Base-by-base conservation (phyloP, 2,797 vertebrate genomes). In the Schizopygopsis pylzovi region DNA sequence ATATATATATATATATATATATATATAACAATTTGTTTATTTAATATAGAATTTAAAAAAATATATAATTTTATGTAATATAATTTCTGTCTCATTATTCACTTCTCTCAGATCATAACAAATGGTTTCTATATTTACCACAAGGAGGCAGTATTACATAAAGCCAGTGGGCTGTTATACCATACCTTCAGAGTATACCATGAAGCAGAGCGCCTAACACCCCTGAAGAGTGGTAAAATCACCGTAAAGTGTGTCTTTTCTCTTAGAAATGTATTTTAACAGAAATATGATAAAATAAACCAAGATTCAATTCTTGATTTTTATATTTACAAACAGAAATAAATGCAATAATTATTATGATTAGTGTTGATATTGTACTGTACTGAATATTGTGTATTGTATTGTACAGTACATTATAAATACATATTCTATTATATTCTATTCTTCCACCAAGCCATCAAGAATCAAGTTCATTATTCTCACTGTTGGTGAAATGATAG, bases 81-180 rank as follows among this genome's bases (percentile, higher is more conserved):
- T 10, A 11, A 11, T 61, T 61, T 61, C 10, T 25, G 59, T 25
- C n/a, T 61, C n/a, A 61, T 1, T 25, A 61, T 65, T 65, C 5
- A 65, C 25, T 28, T 28, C 61, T 68, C 18, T 70, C 37, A 70
- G 67, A 41, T 39, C 47, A 20, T 22, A 77, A 56, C 49, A n/a
- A 54, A 54, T 65, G 1, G 28, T 39, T 25, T 43, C 1, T 2
- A 33, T 61, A 37, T 61, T 37, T 18, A 33, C 54, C 88, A 87
- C 68, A 47, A 68, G 79, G 75, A 39, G 87, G 76, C 49, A 83
- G 79, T 76, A 80, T 67, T 45, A 41, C 39, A 45, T 63, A 37
- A 73, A 78, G 33, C 7, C 52, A n/a, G 6, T 4, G 20, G 49
- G 52, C 4, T 2, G 28, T 33, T 33, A 33, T 33, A 33, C 28